These are phyloP conservation scores for Catagonus wagneri DNA, from an alignment of 2,113 vertebrate genomes.

Conservation along the genomic window DNA sequence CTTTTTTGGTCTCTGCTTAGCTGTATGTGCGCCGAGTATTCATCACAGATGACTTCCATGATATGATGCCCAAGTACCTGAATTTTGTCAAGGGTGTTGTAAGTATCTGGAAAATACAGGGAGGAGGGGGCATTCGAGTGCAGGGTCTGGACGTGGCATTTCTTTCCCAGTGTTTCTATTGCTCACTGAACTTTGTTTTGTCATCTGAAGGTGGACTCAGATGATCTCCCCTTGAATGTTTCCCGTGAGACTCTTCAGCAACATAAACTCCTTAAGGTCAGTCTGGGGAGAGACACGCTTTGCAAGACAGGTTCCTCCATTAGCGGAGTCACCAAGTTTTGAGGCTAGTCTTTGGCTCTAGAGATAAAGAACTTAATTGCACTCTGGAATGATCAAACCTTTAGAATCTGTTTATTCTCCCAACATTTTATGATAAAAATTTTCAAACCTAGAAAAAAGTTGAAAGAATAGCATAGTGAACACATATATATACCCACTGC, in stretches of 20 bases:
- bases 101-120: constrained; percentile 83
- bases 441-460: background rate
- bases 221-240: constrained; percentile 98
- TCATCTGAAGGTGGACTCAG: constrained; percentile 94
- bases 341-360: background rate
- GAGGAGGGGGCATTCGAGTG: fast-evolving
- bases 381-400: background rate
- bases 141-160: fast-evolving
- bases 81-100: constrained; percentile 99
- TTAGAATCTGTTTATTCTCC: background rate
- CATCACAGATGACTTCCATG: constrained; percentile 99
- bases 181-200: background rate
- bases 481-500: background rate
- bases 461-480: background rate
- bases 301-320: background rate
- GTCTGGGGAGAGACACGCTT: background rate
- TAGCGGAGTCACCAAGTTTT: background rate
- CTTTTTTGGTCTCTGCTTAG: constrained; percentile 82
- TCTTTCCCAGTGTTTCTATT: background rate
- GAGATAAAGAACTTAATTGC: background rate
- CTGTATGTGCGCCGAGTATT: constrained; percentile 98
- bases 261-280: constrained; percentile 98
- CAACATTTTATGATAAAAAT: background rate
- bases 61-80: constrained; percentile 99
- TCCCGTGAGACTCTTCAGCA: constrained; percentile 99